A percentile compares a stretch with the other conserved stretches of the same genome.
Conservation (phyloP, 2,797 vertebrate species). For the Ataeniobius toweri region DNA sequence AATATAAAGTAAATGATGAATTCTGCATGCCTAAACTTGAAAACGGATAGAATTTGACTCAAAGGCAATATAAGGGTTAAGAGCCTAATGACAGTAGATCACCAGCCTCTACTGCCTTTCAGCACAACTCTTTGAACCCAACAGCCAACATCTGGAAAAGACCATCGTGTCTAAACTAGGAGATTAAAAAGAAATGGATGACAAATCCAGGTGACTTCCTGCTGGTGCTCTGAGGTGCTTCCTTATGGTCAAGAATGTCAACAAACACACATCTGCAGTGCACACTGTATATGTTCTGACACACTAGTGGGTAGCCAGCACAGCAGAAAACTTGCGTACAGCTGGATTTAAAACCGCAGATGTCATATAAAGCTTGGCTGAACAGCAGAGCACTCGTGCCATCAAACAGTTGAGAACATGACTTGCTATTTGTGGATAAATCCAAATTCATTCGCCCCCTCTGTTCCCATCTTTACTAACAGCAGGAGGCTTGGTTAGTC, state of each 20-base stretch:
- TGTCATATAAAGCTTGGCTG: constrained; percentile 36
- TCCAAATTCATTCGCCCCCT: constrained; percentile 53
- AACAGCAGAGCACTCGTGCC: constrained; percentile 33
- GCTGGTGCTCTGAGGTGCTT: constrained; percentile 17
- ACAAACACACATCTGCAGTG: constrained; percentile 1
- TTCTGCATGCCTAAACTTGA: neutral
- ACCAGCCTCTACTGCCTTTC: neutral
- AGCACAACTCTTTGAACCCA: constrained; percentile 9
- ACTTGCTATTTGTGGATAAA: constrained; percentile 52
- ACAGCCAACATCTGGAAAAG: constrained; percentile 62
- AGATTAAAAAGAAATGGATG: constrained; percentile 38
- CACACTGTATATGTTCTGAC: constrained; percentile 9
- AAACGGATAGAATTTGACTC: neutral
- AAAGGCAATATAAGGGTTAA: neutral
- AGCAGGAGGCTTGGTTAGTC: constrained; percentile 46
- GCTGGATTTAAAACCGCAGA: constrained; percentile 16
- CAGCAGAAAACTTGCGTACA: constrained; percentile 12
- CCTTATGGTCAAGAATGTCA: constrained; percentile 2
- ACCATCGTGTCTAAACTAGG: constrained; percentile 39
- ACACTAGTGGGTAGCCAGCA: constrained; percentile 16
- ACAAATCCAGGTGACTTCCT: constrained; percentile 57
- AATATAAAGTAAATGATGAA: no score
- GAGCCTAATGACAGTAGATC: constrained; percentile 22
- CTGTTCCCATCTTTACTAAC: constrained; percentile 60
- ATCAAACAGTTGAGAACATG: constrained; percentile 41